These are phyloP conservation scores for Salticus scenicus DNA, from an alignment of 2,888 invertebrate genomes.

Conservation along the genomic window DNA sequence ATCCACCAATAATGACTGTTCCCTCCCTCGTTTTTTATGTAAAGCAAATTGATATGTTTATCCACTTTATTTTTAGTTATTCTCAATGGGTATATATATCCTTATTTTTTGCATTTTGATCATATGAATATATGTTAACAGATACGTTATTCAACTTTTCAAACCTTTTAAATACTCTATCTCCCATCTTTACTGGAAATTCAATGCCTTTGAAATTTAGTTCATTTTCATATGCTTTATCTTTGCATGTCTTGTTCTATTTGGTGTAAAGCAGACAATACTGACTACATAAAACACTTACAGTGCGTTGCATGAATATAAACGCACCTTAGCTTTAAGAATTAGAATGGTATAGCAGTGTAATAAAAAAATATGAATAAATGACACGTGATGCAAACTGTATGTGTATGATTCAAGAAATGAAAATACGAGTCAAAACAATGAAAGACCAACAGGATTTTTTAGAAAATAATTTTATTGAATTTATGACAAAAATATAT, in stretches of 20 bases:
- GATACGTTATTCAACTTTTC: slow-evolving; percentile 34
- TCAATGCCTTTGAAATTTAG: slow-evolving; percentile 29
- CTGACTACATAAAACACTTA: slow-evolving; percentile 71
- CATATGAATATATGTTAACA: slow-evolving; percentile 15
- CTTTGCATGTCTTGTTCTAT: slow-evolving; percentile 27
- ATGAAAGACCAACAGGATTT: too few relatives aligned
- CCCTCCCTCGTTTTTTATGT: background rate
- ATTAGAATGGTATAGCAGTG: too few relatives aligned
- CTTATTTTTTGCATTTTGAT: background rate
- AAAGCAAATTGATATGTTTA: background rate
- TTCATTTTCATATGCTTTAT: slow-evolving; percentile 10
- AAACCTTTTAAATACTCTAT: slow-evolving; percentile 27
- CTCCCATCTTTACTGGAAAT: too few relatives aligned
- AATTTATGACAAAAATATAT: too few relatives aligned
- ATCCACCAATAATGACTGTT: background rate
- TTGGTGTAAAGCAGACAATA: slow-evolving; percentile 70
- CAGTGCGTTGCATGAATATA: too few relatives aligned
- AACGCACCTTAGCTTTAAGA: too few relatives aligned
- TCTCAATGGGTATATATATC: background rate
- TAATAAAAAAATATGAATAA: too few relatives aligned
- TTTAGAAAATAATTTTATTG: too few relatives aligned
- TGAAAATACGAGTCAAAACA: too few relatives aligned
- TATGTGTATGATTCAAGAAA: too few relatives aligned
- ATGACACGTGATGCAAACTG: too few relatives aligned
- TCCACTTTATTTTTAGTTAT: slow-evolving; percentile 6